A percentile compares a stretch with the other conserved stretches of the same genome.
These are phyloP conservation scores for Oscheius sp. DNA, from an alignment of 2,888 invertebrate genomes.

Conservation along the genomic window DNA sequence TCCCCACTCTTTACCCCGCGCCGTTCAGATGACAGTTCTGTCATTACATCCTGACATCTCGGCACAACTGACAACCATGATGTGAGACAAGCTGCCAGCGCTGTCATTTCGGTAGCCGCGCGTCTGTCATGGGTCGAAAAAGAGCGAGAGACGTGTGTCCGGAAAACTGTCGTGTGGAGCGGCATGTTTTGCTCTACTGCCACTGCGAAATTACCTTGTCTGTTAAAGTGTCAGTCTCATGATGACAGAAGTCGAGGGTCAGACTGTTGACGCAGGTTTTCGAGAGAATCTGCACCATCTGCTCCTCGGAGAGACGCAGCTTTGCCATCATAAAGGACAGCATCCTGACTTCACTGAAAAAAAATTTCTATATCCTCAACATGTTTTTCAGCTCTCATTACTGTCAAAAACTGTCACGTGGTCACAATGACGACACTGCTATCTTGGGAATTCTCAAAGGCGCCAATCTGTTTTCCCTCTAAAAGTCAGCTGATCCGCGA, in stretches of 20 bases:
- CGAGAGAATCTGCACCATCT: constrained; percentile 17
- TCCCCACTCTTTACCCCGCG: not conserved
- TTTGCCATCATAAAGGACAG: constrained; percentile 23
- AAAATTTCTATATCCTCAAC: not conserved
- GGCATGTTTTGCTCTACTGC: constrained; percentile 5
- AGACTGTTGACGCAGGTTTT: constrained; percentile 21
- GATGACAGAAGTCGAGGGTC: constrained; percentile 36
- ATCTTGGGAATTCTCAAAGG: constrained; percentile 7
- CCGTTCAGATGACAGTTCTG: constrained; percentile 33
- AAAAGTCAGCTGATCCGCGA: constrained; percentile 28
- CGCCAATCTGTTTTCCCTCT: constrained; percentile 12
- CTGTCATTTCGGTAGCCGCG: constrained; percentile 36
- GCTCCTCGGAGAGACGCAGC: constrained; percentile 22
- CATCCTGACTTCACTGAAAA: constrained; percentile 33
- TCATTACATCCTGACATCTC: constrained; percentile 38
- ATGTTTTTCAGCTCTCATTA: constrained; percentile 3
- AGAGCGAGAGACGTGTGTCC: constrained; percentile 1
- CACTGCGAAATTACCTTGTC: constrained; percentile 27
- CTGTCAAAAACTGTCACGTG: constrained; percentile 21
- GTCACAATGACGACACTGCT: constrained; percentile 21
- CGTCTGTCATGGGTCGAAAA: constrained; percentile 25
- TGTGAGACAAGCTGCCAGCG: constrained; percentile 37
- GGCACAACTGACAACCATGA: constrained; percentile 33
- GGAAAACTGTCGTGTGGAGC: constrained; percentile 26
- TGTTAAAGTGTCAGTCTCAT: constrained; percentile 26